These are phyloP conservation scores for Ptyas mucosa DNA, from an alignment of 2,113 vertebrate genomes.

Conservation along the genomic window DNA sequence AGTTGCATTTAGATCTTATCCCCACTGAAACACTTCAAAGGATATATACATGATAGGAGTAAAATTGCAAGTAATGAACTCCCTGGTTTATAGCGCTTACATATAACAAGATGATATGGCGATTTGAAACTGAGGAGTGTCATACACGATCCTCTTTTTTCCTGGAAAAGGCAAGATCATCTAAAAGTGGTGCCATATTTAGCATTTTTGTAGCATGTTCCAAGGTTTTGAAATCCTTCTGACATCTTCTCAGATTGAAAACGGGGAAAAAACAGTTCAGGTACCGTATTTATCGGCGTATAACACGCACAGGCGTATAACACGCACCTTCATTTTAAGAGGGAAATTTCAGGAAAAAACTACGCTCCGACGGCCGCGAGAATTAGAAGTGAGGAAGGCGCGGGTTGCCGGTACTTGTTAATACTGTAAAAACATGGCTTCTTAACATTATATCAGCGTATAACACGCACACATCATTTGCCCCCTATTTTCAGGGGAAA, in stretches of 20 bases:
- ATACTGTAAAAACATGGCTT: too few species aligned
- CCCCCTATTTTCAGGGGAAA: too few species aligned
- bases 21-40: constrained; percentile 59
- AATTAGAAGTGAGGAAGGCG: too few species aligned
- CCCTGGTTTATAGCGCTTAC: constrained; percentile 61
- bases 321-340: too few species aligned
- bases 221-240: not conserved
- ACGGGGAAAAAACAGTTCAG: not conserved
- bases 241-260: not conserved
- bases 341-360: too few species aligned
- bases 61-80: constrained; percentile 64
- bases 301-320: too few species aligned
- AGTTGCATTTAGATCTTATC: constrained; percentile 53
- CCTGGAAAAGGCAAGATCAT: constrained; percentile 32
- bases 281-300: too few species aligned
- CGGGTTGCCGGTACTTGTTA: too few species aligned
- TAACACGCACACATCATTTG: too few species aligned
- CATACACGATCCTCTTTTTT: constrained; percentile 48
- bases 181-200: constrained; percentile 40
- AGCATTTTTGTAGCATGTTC: not conserved
- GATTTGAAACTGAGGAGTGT: constrained; percentile 51
- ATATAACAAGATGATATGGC: constrained; percentile 57
- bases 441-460: too few species aligned
- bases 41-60: constrained; percentile 51
- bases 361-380: too few species aligned